Base-by-base conservation (phyloP, 2,113 vertebrate species). In the Chaenocephalus aceratus region DNA sequence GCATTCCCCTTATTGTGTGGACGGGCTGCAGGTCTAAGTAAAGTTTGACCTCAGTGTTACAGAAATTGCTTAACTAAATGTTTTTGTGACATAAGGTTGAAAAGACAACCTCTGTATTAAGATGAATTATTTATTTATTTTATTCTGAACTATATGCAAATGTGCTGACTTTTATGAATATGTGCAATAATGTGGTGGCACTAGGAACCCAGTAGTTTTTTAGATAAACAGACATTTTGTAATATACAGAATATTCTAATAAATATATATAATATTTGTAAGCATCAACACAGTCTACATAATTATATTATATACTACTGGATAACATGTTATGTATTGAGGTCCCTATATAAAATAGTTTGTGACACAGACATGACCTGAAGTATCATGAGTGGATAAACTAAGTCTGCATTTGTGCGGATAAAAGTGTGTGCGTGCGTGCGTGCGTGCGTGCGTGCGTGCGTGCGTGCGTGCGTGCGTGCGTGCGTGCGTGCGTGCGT, bases 361-460 rank as follows among this genome's bases (percentile, higher is more conserved):
- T 53, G 9, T 57, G 46, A 6, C 53, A 21, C 12, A 44, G 14
- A 11, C n/a, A n/a, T 69, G 34, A 67, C 41, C 71, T 81, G 52
- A 69, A 56, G 34, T 10, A 26, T 63, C 60, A 51, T 4, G 21
- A 67, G 63, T 56, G 53, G 74, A 58, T 56, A 62, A 68, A 26
- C 15, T 36, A 18, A 34, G 67, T 46, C 21, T 63, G 54, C 10
- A 34, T 75, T 58, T 60, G 26, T 56, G 12, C 51, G 4, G 41
- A 70, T 82, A 61, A 84, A 86, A 83, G 61, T 65, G 51, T 74
- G 46, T 36, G 34, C 6, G 34, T 36, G 34, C 6, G 1, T 36
- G 34, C 4, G 34, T 36, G 2, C 4, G 1, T 36, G 34, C 5
- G 34, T 36, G 34, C 5, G 26, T 26, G 26, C 2, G 26, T 26